Percentiles rank a stretch among this genome's conserved stretches.
Conservation (phyloP, 2,888 invertebrate species). For the Drosophila mulleri region DNA sequence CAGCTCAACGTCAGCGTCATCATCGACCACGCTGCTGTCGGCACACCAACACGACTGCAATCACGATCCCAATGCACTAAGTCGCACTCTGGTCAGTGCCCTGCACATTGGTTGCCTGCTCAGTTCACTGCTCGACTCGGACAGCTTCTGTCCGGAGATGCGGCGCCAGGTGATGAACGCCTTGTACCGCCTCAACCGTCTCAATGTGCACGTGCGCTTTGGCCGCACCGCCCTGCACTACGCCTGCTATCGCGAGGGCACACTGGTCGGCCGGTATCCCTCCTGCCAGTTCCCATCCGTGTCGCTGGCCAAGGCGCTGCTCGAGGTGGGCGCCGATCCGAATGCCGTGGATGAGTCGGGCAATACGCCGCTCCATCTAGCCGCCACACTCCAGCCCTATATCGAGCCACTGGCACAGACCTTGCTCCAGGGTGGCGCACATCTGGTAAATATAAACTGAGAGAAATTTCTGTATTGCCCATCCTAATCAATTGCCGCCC, state of each 20-base stretch:
- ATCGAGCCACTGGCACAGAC: constrained; percentile 89
- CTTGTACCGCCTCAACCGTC: constrained; percentile 92
- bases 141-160: constrained; percentile 86
- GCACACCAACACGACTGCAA: constrained; percentile 86
- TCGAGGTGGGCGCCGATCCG: constrained; percentile 93
- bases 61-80: constrained; percentile 90
- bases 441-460: constrained; percentile 79
- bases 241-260: constrained; percentile 92
- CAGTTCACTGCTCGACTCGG: constrained; percentile 88
- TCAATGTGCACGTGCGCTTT: constrained; percentile 87
- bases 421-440: constrained; percentile 91
- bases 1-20: constrained; percentile 35
- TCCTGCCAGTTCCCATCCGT: constrained; percentile 90
- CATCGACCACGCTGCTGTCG: constrained; percentile 62
- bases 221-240: constrained; percentile 92
- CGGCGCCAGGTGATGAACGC: constrained; percentile 88
- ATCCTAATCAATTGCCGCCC: not conserved
- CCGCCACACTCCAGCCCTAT: constrained; percentile 90
- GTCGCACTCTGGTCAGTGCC: constrained; percentile 93
- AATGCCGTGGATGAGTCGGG: constrained; percentile 92
- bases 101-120: constrained; percentile 93
- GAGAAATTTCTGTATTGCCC: not conserved
- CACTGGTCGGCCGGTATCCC: constrained; percentile 89
- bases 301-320: constrained; percentile 89
- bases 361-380: constrained; percentile 95